These are phyloP conservation scores for Gambelia wislizenii DNA, from an alignment of 2,797 vertebrate species.

Conservation along the genomic window DNA sequence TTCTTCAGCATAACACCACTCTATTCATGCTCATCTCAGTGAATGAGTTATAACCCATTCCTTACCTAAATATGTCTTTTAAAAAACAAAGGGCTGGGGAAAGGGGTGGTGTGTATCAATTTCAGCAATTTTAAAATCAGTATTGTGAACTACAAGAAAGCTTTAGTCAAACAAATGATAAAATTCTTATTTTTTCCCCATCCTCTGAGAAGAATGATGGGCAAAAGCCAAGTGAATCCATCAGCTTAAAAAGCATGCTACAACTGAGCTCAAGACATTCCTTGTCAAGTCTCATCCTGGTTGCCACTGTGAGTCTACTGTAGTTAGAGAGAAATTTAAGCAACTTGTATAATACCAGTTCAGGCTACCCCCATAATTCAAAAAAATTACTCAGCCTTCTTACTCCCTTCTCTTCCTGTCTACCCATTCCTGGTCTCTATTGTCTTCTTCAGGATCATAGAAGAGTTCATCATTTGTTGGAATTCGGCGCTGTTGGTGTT, in stretches of 20 bases:
- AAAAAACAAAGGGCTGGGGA: background rate
- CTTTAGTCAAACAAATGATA: background rate
- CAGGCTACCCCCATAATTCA: constrained; percentile 29
- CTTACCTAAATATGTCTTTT: background rate
- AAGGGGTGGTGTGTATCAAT: too few relatives aligned
- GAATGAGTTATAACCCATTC: background rate
- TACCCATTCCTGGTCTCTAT: constrained; percentile 94
- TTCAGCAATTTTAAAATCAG: background rate
- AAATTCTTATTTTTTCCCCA: background rate
- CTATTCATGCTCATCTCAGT: background rate
- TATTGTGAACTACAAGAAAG: background rate
- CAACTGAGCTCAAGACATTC: background rate
- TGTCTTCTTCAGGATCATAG: constrained; percentile 94
- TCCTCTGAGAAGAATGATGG: background rate
- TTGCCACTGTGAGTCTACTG: background rate
- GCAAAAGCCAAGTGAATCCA: background rate
- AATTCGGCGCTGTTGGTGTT: constrained; percentile 78
- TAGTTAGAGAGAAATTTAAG: background rate
- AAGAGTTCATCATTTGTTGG: constrained; percentile 93
- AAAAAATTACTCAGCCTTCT: constrained; percentile 57
- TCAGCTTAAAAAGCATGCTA: background rate
- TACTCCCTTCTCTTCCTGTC: constrained; percentile 88
- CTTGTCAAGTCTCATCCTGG: too few relatives aligned
- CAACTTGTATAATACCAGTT: background rate
- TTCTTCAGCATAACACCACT: background rate